These are phyloP conservation scores for Tilapia sparmanii DNA, from an alignment of 2,113 vertebrate genomes.

Conservation along the genomic window DNA sequence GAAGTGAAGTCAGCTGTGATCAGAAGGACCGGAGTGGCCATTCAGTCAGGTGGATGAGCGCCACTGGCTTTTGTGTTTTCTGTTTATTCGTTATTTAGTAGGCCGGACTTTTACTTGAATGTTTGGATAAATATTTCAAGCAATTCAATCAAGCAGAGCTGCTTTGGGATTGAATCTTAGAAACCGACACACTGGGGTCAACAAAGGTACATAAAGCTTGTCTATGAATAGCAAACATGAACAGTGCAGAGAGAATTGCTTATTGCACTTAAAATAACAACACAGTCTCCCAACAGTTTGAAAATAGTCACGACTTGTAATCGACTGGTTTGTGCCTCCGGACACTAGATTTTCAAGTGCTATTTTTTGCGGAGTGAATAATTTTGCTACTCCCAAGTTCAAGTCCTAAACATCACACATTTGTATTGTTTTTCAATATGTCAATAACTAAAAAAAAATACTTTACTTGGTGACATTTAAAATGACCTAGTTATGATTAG, in stretches of 20 bases:
- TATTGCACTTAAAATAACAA: background rate
- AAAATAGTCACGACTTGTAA: background rate
- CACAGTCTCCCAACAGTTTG: background rate
- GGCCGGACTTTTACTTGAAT: background rate
- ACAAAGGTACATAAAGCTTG: background rate
- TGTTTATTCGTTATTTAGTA: background rate
- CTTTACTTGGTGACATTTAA: background rate
- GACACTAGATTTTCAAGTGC: background rate
- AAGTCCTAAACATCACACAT: background rate
- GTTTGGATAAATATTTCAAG: background rate
- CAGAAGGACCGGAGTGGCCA: conserved; percentile 29
- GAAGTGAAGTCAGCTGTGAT: conserved; percentile 55
- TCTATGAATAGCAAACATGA: background rate
- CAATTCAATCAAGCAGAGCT: background rate
- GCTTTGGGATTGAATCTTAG: background rate
- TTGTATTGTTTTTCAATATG: background rate
- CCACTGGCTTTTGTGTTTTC: background rate
- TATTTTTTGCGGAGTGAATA: fast-evolving
- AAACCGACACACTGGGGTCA: background rate
- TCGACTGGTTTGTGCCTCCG: background rate
- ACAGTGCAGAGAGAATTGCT: background rate
- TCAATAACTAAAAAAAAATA: background rate
- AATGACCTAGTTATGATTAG: background rate
- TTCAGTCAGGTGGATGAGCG: conserved; percentile 5
- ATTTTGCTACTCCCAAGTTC: background rate